Evolutionary conservation across 64 coral and sea anemone species (phyloP), one percentile per base, ranked within the genome.

Genomic region (Porites lutea): DNA sequence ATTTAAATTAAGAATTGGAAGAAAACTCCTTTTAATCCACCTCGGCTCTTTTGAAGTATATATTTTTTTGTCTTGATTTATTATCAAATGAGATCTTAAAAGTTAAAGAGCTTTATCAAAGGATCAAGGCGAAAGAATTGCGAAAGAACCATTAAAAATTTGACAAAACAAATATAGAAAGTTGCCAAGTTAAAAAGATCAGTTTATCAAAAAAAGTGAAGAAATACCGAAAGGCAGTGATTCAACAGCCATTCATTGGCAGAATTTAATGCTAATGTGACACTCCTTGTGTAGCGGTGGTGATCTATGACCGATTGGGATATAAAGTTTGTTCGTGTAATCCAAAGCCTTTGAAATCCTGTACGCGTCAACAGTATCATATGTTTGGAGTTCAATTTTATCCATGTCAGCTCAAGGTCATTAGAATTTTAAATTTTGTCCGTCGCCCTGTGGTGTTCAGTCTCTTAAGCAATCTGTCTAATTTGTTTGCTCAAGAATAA

Each of bases 311-410:
- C 47, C 16, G 58, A 82, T 21, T 10, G 13, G 13, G 81, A 65
- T 68, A 68, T 50, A 18, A 8, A 12, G 4, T 16, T 52, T 16
- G 27, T 1, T 37, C 27, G 27, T 37, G 27, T 37, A 37, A 37
- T 37, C 27, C 27, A 37, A 37, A 84, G 50, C 47, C 4, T n/a
- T 19, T 68, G 44, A 49, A 67, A 84, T 84, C 14, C 46, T 51
- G 63, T 51, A 67, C 47, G 37, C 80, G 45, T 48, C 46, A 83
- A 4, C 3, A 50, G 60, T 66, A 15, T 44, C 61, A 65, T 83
- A 84, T 84, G 81, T 84, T 84, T 84, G 62, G 18, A 84, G 47
- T 67, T 52, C 47, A 48, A 68, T 68, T 84, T 84, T 84, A 15
- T 68, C 16, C 3, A 16, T 52, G 60, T 84, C 81, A 84, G 3